Base-by-base conservation (phyloP, 2,113 vertebrate species). In the Elephas maximus region DNA sequence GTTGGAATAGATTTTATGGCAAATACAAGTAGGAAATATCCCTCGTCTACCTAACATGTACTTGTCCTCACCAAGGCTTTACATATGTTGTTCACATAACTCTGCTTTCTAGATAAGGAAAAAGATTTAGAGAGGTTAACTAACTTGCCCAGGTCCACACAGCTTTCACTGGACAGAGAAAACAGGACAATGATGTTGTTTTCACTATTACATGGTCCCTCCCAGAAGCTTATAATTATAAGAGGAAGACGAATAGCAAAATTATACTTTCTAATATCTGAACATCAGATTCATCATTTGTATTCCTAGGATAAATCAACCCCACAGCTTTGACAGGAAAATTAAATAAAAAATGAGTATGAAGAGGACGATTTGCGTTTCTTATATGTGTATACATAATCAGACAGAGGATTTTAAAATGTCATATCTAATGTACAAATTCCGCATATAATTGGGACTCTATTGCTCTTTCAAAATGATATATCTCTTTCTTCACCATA, bases 231-330 rank as follows among this genome's bases (percentile, higher is more conserved):
- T 77, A 95, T 12, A 91, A 44, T 60, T 69, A 65, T 96, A 92
- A 80, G 60, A 92, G 26, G 67, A 94, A 97, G 83, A 96, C 57
- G 83, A 91, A 95, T 83, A 92, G 37, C 18, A 96, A 92, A 85
- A 91, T 77, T 73, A 82, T 87, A 57, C 17, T 57, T 87, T 79
- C 44, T 95, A 81, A 96, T 94, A 95, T 83, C 63, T 44, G 53
- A 90, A 78, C 41, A 67, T 87, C 76, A 76, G 73, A 91, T 80
- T 69, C 14, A 67, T 88, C 78, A 74, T 96, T 95, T 85, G 12
- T 65, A 83, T 88, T 86, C 73, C 20, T 37, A n/a, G n/a, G 26
- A 77, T 91, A 81, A 84, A 93, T 93, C n/a, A 88, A 77, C 62
- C 45, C 73, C 21, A 63, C 23, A 65, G 41, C 26, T 95, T 90